phyloP scores from a whole-genome alignment of 1,140 invertebrate genomes.

The Bombyx mori region ASM3026992v2 NC_085134.1:3793001-3793500 shows the following conservation, averaged over 20 bases:
- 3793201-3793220: too few species aligned
- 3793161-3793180: slow-evolving; percentile 16
- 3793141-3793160: slow-evolving; percentile 8
- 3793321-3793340: slow-evolving; percentile 17
- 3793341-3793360: too few species aligned
- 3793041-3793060: neutral
- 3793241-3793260: slow-evolving; percentile 12
- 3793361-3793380: neutral
- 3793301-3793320: slow-evolving; percentile 2
- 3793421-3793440: slow-evolving; percentile 10
- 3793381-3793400: slow-evolving; percentile 5
- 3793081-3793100: slow-evolving; percentile 2
- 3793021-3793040: neutral
- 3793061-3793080: too few species aligned
- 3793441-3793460: slow-evolving; percentile 4
- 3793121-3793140: too few species aligned
- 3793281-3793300: slow-evolving; percentile 12
- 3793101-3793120: slow-evolving; percentile 10
- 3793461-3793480: slow-evolving; percentile 1
- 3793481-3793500: slow-evolving; percentile 5
- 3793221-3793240: slow-evolving; percentile 17
- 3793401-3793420: slow-evolving; percentile 7
- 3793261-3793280: slow-evolving; percentile 11
- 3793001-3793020: neutral
- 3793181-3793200: slow-evolving; percentile 15